Conservation (phyloP, 2,797 vertebrate species). For the Hafferia zeledoni region DNA sequence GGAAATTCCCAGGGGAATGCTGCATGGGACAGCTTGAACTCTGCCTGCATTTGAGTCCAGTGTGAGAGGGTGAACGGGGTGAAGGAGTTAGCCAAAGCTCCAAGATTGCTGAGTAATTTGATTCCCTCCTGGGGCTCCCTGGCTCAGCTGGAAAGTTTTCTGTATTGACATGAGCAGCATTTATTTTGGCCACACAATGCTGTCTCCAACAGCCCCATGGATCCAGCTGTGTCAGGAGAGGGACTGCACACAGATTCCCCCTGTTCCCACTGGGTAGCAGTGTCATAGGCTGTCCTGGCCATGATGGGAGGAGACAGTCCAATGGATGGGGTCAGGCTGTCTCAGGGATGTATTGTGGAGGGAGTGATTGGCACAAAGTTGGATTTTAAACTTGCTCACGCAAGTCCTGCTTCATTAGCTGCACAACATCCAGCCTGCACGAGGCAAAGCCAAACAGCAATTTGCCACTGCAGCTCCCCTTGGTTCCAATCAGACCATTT, state of each 20-base stretch:
- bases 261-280: accelerated
- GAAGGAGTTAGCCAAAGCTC: background rate
- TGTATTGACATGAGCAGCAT: conserved; percentile 6
- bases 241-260: background rate
- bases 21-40: background rate
- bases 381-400: background rate
- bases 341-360: background rate
- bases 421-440: background rate
- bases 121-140: background rate
- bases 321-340: background rate
- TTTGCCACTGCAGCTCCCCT: background rate
- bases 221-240: background rate
- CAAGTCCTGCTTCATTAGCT: background rate
- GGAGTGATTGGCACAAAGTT: background rate
- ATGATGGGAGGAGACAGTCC: background rate
- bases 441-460: background rate
- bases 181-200: background rate
- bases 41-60: accelerated
- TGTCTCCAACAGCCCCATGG: background rate
- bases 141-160: background rate
- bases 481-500: conserved; percentile 29
- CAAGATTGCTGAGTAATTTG: background rate
- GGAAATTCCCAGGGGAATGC: background rate
- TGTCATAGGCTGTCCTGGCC: background rate
- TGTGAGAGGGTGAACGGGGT: background rate